Percentiles rank a stretch among this genome's conserved stretches.
Evolutionary conservation across 2,113 vertebrate species (phyloP).

Genomic region (Benitochromis conjunctus): DNA sequence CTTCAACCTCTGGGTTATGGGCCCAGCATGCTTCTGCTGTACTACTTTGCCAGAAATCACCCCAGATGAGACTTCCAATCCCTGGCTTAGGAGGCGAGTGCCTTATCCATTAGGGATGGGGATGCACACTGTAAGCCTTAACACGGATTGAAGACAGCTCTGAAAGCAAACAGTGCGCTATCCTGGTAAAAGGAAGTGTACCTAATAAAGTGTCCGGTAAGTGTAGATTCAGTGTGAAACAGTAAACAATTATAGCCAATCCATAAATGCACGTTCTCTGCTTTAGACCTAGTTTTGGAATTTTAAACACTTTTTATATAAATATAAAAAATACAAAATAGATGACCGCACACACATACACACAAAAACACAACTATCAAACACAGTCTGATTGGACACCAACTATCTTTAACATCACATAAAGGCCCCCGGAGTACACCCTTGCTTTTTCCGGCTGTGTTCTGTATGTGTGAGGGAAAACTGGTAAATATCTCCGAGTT

Average conservation of each 20-base stretch:
- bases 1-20: slow-evolving; percentile 81
- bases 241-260: not conserved
- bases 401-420: not conserved
- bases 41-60: slow-evolving; percentile 68
- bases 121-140: rapidly evolving
- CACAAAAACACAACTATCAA: not conserved
- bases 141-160: not conserved
- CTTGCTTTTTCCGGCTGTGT: not conserved
- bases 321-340: not conserved
- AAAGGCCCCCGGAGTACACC: not conserved
- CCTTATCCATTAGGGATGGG: slow-evolving; percentile 49
- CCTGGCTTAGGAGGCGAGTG: slow-evolving; percentile 71
- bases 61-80: slow-evolving; percentile 59
- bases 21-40: slow-evolving; percentile 81
- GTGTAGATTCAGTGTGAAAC: not conserved
- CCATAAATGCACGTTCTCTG: not conserved
- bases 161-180: not conserved
- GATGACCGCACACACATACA: not conserved
- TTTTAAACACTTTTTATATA: not conserved
- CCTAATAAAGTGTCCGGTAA: not conserved
- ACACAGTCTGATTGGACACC: not conserved
- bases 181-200: not conserved
- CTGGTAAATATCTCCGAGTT: not conserved
- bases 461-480: not conserved
- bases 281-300: not conserved